Evolutionary conservation across 1,140 invertebrate genomes (phyloP), one percentile per base, ranked within the genome.

Genomic region (Drosophila bocki): DNA sequence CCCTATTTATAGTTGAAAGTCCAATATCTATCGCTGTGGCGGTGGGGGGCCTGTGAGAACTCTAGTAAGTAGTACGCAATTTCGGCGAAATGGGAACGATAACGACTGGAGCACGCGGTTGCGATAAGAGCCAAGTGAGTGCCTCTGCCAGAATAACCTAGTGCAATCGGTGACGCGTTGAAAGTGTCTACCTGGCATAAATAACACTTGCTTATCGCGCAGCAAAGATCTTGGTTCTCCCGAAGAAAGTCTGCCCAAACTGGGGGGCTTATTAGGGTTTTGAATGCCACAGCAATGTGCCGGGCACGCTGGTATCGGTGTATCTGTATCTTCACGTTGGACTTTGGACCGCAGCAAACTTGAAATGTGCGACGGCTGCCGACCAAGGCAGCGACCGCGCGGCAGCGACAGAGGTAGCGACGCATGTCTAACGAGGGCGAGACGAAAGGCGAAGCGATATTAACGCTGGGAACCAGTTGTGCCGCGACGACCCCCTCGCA

Each of bases 11-110:
- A 56, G 75, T 70, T 70, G 65, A 78, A 78, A 78, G 75, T 78
- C 65, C 64, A 78, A 70, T 58, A 56, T 39, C 53, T 35, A 53
- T 58, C 17, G 42, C 44, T 22, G 32, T 54, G 65, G 50, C 56
- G 37, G 51, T 67, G 51, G 51, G 74, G 61, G 61, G 47, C 69
- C 58, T 45, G 48, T 51, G 71, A 54, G 41, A 75, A 32, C 29
- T 48, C 53, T 64, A 62, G 39, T 85, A 86, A 67, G 39, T 85
- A 86, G 62, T 86, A 79, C 82, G 82, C 82, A 87, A 87, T 87
- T 74, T 70, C 50, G 39, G 35, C 3, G 26, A 56, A 56, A 56
- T 56, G 35, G 19, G 3, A 9, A 11, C 47, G 62, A 84, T 84
- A 80, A 42, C 53, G n/a, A 0, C 39, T 48, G 50, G 50, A 53